A percentile compares a stretch with the other conserved stretches of the same genome.
phyloP scores from a whole-genome alignment of 2,113 vertebrate genomes.

The Pseudorasbora parva region DNA sequence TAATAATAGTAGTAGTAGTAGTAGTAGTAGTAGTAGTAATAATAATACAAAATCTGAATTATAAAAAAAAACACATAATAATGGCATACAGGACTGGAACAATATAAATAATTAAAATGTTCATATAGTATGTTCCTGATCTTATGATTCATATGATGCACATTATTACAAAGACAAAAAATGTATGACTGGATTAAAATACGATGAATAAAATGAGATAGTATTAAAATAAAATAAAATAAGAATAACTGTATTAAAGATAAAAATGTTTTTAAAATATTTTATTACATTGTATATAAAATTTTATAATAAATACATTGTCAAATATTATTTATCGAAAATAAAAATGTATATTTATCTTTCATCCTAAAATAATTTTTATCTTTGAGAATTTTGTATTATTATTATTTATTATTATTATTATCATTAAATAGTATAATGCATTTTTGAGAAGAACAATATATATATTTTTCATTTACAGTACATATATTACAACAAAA shows the following conservation, averaged over 20 bases:
- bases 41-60: background rate
- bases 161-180: background rate
- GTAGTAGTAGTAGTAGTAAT: background rate
- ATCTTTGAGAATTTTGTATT: too few relatives aligned
- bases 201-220: too few relatives aligned
- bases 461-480: background rate
- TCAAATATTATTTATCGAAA: too few relatives aligned
- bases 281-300: too few relatives aligned
- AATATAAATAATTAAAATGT: too few relatives aligned
- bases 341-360: too few relatives aligned
- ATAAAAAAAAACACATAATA: background rate
- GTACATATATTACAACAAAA: background rate
- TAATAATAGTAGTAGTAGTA: background rate
- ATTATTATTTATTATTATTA: background rate
- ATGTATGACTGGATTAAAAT: too few relatives aligned
- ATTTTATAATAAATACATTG: too few relatives aligned
- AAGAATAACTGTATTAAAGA: too few relatives aligned
- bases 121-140: background rate
- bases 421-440: background rate
- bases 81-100: background rate
- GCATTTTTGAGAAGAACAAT: too few relatives aligned
- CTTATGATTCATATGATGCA: background rate
- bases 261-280: too few relatives aligned
- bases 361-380: background rate
- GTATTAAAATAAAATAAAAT: too few relatives aligned